phyloP scores from a whole-genome alignment of 2,888 invertebrate genomes.

The Heliconius ismenius region DNA sequence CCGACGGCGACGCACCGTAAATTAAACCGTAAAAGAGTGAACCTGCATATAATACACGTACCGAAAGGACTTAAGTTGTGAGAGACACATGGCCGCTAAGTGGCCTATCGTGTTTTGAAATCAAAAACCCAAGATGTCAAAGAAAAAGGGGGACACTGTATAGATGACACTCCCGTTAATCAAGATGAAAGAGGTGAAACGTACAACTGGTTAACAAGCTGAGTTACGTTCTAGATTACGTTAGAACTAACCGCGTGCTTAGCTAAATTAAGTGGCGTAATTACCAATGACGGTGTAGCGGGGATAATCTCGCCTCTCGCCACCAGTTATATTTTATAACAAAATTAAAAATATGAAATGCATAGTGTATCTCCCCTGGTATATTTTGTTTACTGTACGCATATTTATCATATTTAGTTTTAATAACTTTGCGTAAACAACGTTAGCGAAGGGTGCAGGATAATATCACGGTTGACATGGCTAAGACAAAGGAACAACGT shows the following conservation, averaged over 20 bases:
- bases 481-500: slow-evolving; percentile 18
- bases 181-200: slow-evolving; percentile 67
- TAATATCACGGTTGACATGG: slow-evolving; percentile 14
- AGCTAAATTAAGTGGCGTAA: slow-evolving; percentile 27
- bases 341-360: slow-evolving; percentile 4
- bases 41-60: slow-evolving; percentile 62
- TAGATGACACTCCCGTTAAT: slow-evolving; percentile 63
- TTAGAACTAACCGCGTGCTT: slow-evolving; percentile 21
- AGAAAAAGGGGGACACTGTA: slow-evolving; percentile 61
- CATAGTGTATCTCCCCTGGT: background rate
- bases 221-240: slow-evolving; percentile 22
- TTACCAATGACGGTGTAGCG: slow-evolving; percentile 12
- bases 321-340: slow-evolving; percentile 1
- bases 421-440: background rate
- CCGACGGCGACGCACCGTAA: slow-evolving; percentile 70
- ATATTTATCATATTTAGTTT: slow-evolving; percentile 9
- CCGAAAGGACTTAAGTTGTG: slow-evolving; percentile 75
- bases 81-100: slow-evolving; percentile 76
- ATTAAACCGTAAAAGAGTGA: slow-evolving; percentile 76
- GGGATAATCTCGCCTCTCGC: slow-evolving; percentile 9
- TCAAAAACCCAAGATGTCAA: slow-evolving; percentile 65
- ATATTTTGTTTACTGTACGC: background rate
- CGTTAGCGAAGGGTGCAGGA: slow-evolving; percentile 15
- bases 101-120: slow-evolving; percentile 79
- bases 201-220: slow-evolving; percentile 29